phyloP scores from a whole-genome alignment of 1,140 invertebrate species.

The Conopomorpha cramerella region DNA sequence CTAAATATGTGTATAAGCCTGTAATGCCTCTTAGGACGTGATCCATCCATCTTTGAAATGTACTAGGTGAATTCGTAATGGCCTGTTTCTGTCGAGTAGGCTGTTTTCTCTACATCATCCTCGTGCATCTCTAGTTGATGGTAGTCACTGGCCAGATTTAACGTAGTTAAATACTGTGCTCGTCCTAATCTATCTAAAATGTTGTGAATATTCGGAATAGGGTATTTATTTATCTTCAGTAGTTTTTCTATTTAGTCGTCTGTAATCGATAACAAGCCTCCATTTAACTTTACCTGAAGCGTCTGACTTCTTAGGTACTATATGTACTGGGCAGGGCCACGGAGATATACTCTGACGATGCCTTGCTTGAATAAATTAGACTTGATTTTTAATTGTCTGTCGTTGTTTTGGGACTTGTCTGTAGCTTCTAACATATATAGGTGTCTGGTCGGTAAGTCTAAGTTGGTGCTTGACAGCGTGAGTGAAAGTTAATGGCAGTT shows the following conservation, averaged over 20 bases:
- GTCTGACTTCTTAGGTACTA: background rate
- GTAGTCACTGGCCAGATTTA: background rate
- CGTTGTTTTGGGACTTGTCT: too few species aligned
- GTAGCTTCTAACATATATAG: too few species aligned
- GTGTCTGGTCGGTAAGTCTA: too few species aligned
- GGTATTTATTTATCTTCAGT: conserved; percentile 3
- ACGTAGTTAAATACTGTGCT: conserved; percentile 1
- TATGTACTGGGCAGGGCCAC: background rate
- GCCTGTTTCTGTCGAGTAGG: conserved; percentile 37
- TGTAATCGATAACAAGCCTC: background rate
- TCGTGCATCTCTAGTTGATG: conserved; percentile 10
- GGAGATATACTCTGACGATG: background rate
- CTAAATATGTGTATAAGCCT: too few species aligned
- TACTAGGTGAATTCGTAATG: conserved; percentile 43
- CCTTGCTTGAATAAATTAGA: background rate
- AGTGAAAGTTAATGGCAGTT: too few species aligned
- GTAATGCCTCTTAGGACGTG: too few species aligned
- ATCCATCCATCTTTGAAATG: too few species aligned
- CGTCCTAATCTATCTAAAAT: conserved; percentile 2
- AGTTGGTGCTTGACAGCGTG: too few species aligned
- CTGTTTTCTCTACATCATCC: conserved; percentile 31
- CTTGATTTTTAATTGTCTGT: too few species aligned
- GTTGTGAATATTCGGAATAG: conserved; percentile 1
- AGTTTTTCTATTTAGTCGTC: background rate
- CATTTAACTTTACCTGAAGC: background rate